phyloP scores from a whole-genome alignment of 2,797 vertebrate genomes.

The Lates japonicus region DNA sequence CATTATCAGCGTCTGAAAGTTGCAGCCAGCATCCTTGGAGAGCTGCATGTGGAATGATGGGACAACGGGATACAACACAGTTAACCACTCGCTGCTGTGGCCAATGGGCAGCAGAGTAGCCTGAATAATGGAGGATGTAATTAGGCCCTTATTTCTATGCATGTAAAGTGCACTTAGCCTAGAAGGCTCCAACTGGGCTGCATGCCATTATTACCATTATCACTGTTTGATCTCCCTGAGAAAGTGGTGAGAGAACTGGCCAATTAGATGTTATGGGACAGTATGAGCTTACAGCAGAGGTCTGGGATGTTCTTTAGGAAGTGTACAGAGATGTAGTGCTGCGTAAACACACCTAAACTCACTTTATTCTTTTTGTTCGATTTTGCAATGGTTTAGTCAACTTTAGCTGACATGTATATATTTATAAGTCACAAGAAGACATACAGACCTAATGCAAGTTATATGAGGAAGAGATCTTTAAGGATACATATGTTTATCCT shows the following conservation, averaged over 20 bases:
- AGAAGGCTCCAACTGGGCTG: slow-evolving; percentile 67
- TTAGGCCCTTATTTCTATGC: slow-evolving; percentile 74
- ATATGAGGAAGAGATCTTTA: neutral
- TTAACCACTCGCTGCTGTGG: slow-evolving; percentile 37
- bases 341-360: neutral
- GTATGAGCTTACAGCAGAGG: slow-evolving; percentile 25
- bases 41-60: slow-evolving; percentile 35
- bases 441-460: neutral
- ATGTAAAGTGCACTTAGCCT: slow-evolving; percentile 80
- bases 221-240: slow-evolving; percentile 61
- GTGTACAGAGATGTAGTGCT: neutral
- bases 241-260: slow-evolving; percentile 57
- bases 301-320: slow-evolving; percentile 13
- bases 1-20: slow-evolving; percentile 42
- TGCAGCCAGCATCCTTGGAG: slow-evolving; percentile 37
- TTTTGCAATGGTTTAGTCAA: neutral
- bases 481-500: neutral
- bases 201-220: slow-evolving; percentile 81
- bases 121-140: slow-evolving; percentile 78
- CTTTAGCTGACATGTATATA: neutral
- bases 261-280: slow-evolving; percentile 53
- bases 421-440: neutral
- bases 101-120: slow-evolving; percentile 49
- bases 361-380: neutral
- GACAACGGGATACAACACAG: slow-evolving; percentile 16